Evolutionary conservation across 2,888 invertebrate genomes (phyloP).

Genomic region (Gonocerus acuteangulatus): DNA sequence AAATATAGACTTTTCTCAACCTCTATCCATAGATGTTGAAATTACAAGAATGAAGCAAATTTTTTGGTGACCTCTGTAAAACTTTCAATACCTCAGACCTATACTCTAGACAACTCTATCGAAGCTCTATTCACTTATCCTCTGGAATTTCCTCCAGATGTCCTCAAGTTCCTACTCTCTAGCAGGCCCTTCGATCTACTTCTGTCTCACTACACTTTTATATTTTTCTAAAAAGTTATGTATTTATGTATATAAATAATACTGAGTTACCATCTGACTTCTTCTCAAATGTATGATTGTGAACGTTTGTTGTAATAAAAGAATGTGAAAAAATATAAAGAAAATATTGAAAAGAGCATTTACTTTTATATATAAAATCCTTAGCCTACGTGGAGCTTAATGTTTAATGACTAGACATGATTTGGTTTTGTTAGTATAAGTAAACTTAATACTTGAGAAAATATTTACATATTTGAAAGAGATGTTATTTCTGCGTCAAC

Average conservation of each 20-base stretch:
- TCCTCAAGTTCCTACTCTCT: neutral
- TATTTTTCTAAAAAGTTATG: conserved; percentile 29
- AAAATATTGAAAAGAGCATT: neutral
- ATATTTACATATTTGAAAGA: no score
- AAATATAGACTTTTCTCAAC: no score
- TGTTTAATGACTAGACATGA: neutral
- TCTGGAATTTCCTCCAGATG: neutral
- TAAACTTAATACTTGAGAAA: no score
- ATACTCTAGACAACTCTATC: no score
- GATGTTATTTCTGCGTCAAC: neutral
- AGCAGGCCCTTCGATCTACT: neutral
- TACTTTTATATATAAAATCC: conserved; percentile 3
- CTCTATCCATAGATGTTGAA: no score
- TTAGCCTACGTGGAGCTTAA: neutral
- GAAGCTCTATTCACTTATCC: no score
- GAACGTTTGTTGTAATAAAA: conserved; percentile 13
- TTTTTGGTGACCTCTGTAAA: no score
- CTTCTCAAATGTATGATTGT: conserved; percentile 24
- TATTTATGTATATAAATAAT: conserved; percentile 23
- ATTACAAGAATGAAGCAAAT: no score
- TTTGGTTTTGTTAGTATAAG: neutral
- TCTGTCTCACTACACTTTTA: conserved; percentile 6
- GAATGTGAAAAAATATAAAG: conserved; percentile 10
- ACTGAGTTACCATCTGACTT: conserved; percentile 26
- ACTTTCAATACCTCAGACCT: no score